Conservation (phyloP, 2,113 vertebrate species). For the Procapra przewalskii region DNA sequence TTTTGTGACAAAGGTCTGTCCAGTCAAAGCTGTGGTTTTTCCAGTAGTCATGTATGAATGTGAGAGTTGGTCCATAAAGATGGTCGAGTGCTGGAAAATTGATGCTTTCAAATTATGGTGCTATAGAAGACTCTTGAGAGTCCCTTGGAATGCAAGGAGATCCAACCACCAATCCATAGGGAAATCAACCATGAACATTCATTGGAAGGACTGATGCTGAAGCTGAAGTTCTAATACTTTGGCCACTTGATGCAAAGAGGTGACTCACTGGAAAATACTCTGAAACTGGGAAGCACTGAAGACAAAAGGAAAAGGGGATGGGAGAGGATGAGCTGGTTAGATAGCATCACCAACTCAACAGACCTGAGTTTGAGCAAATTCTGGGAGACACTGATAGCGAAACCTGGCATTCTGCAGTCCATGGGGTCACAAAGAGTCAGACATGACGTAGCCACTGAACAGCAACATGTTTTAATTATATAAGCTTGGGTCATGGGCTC, state of each 20-base stretch:
- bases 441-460: neutral
- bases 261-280: neutral
- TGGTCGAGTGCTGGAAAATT: accelerated
- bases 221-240: neutral
- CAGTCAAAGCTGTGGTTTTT: neutral
- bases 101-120: neutral
- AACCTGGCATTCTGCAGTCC: neutral
- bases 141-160: neutral
- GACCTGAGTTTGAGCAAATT: neutral
- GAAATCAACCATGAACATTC: neutral
- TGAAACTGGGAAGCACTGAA: neutral
- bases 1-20: neutral
- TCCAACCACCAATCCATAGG: neutral
- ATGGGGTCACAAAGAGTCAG: neutral
- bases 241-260: neutral
- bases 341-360: neutral
- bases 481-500: neutral
- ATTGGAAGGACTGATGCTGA: neutral
- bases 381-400: neutral
- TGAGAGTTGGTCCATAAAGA: neutral
- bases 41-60: neutral
- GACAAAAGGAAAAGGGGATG: neutral
- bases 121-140: neutral
- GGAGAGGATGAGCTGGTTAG: neutral
- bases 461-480: neutral